phyloP scores from a whole-genome alignment of 2,888 invertebrate genomes.

The Rotaria macrura region DNA sequence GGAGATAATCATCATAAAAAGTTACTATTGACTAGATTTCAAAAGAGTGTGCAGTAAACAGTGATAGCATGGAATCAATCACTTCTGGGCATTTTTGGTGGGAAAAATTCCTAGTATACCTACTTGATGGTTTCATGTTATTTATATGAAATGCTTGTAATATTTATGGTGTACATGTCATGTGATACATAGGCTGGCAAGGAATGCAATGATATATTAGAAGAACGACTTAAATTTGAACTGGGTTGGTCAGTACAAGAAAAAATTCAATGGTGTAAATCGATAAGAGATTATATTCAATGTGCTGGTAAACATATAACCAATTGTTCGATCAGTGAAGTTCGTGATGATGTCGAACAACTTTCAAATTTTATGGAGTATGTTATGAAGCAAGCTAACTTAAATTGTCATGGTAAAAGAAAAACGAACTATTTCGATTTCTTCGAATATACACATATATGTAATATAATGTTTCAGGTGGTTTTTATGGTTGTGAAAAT shows the following conservation, averaged over 20 bases:
- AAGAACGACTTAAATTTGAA: slow-evolving; percentile 27
- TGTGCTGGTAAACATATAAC: slow-evolving; percentile 30
- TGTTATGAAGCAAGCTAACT: slow-evolving; percentile 31
- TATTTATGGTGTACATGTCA: too few species aligned
- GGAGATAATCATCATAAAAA: too few species aligned
- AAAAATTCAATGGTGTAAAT: slow-evolving; percentile 33
- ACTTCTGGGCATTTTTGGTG: too few species aligned
- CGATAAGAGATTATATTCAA: slow-evolving; percentile 26
- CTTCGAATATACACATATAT: too few species aligned
- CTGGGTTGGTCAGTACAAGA: slow-evolving; percentile 27
- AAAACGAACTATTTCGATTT: too few species aligned
- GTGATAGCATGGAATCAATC: too few species aligned
- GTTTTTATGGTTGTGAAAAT: slow-evolving; percentile 31
- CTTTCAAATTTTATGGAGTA: slow-evolving; percentile 31
- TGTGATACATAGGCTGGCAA: slow-evolving; percentile 19
- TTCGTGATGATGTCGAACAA: slow-evolving; percentile 32
- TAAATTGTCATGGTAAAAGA: slow-evolving; percentile 23
- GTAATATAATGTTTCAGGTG: neutral
- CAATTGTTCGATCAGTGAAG: slow-evolving; percentile 27
- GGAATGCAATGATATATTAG: slow-evolving; percentile 31
- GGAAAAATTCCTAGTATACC: too few species aligned
- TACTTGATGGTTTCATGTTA: too few species aligned
- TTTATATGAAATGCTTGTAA: too few species aligned
- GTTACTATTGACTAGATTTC: too few species aligned
- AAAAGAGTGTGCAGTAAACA: too few species aligned